A percentile compares a stretch with the other conserved stretches of the same genome.
These are phyloP conservation scores for Catharus fuscescens DNA, from an alignment of 2,113 vertebrate species.

Conservation along the genomic window DNA sequence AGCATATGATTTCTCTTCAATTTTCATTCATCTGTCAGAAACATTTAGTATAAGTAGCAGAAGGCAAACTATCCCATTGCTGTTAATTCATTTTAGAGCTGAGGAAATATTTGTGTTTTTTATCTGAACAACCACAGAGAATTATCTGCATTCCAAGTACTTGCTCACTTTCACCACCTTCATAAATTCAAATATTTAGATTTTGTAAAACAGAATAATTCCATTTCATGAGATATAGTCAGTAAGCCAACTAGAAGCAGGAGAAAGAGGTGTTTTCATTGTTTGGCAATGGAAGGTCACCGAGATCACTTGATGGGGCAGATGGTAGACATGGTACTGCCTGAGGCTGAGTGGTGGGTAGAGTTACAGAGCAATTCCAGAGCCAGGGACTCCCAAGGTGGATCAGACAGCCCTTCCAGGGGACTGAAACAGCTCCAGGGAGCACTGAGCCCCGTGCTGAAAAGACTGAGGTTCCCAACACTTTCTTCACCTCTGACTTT, in stretches of 20 bases:
- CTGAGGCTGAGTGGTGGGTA: not conserved
- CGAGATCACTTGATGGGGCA: fast-evolving
- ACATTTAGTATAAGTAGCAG: not conserved
- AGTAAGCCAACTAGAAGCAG: not conserved
- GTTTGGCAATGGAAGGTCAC: not conserved
- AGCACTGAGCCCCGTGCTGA: not conserved
- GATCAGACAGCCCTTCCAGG: not conserved
- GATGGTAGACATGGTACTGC: fast-evolving
- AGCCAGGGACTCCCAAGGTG: not conserved
- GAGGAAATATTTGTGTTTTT: constrained; percentile 32
- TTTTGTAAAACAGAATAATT: not conserved
- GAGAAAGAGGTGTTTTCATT: not conserved
- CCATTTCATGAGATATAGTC: not conserved
- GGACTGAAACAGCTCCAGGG: not conserved
- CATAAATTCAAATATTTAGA: not conserved
- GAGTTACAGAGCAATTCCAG: not conserved
- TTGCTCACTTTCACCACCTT: not conserved
- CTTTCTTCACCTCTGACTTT: not conserved
- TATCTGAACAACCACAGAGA: not conserved
- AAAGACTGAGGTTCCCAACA: fast-evolving
- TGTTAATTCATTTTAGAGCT: not conserved
- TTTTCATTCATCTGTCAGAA: constrained; percentile 21
- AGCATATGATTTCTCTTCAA: not conserved
- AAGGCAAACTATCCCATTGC: not conserved
- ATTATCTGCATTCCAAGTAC: not conserved